Evolutionary conservation across 2,113 vertebrate species (phyloP).

Genomic region (Poicephalus gulielmi): DNA sequence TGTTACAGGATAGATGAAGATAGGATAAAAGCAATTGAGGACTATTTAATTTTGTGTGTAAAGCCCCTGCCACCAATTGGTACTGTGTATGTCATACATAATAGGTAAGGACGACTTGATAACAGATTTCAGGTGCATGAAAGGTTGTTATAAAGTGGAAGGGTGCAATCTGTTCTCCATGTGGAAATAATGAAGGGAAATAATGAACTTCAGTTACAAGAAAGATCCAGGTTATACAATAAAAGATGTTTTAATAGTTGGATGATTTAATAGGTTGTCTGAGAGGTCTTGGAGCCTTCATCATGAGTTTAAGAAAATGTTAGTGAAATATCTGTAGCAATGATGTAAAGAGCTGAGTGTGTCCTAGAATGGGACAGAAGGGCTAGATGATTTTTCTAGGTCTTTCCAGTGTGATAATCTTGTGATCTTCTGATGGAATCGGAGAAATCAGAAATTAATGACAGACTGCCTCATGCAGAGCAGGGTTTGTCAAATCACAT

Average conservation of each 20-base stretch:
- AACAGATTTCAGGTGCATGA: background rate
- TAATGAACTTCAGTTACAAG: background rate
- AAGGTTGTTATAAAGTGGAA: background rate
- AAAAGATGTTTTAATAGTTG: background rate
- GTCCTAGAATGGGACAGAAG: background rate
- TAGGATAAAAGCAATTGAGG: background rate
- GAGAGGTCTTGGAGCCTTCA: background rate
- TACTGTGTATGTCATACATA: background rate
- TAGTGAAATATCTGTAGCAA: background rate
- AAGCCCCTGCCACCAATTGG: background rate
- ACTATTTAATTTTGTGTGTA: background rate
- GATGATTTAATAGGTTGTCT: background rate
- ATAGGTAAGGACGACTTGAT: background rate
- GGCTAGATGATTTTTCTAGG: background rate
- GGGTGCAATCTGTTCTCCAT: background rate
- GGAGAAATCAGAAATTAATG: background rate
- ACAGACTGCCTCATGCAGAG: background rate
- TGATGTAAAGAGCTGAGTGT: fast-evolving
- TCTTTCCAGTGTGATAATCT: background rate
- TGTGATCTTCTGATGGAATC: background rate
- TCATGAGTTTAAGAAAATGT: background rate
- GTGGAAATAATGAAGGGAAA: background rate
- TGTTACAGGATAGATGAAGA: background rate
- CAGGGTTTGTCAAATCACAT: background rate
- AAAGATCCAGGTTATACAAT: background rate